Conservation (phyloP, 2,797 vertebrate species). For the Austrolebias charrua region DNA sequence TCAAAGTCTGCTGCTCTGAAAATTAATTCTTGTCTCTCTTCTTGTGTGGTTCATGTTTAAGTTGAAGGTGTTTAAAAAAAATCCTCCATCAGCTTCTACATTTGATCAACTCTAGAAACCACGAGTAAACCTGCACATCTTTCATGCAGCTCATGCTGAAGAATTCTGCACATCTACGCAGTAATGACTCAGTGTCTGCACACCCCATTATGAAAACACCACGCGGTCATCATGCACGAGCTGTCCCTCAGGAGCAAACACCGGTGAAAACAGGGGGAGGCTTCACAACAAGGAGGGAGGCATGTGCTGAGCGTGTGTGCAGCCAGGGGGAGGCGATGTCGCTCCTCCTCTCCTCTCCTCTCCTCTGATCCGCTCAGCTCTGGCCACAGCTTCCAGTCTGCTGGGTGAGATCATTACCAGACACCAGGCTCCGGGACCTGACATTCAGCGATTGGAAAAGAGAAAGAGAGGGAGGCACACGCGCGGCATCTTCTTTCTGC, state of each 20-base stretch:
- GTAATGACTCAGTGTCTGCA: slow-evolving; percentile 34
- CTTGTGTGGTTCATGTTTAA: no score
- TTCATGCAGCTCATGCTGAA: not conserved
- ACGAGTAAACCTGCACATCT: no score
- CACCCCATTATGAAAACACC: slow-evolving; percentile 21
- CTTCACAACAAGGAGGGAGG: slow-evolving; percentile 14
- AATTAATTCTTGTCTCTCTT: no score
- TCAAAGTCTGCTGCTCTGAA: no score
- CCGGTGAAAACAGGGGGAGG: slow-evolving; percentile 37
- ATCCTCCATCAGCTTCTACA: no score
- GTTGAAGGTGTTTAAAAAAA: no score
- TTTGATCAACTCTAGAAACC: no score
- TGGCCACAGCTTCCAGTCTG: slow-evolving; percentile 64
- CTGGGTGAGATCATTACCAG: slow-evolving; percentile 81
- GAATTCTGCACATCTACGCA: not conserved
- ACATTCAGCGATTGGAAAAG: slow-evolving; percentile 73
- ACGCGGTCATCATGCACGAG: slow-evolving; percentile 22
- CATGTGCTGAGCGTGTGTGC: slow-evolving; percentile 39
- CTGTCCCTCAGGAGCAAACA: slow-evolving; percentile 35
- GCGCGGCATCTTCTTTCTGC: slow-evolving; percentile 12
- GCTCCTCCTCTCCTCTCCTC: slow-evolving; percentile 62
- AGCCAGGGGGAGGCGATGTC: slow-evolving; percentile 79
- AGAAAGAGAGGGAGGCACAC: slow-evolving; percentile 18
- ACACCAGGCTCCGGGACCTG: slow-evolving; percentile 78
- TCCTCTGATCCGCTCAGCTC: slow-evolving; percentile 41